Base-by-base conservation (phyloP, 2,113 vertebrate genomes). In the Labeo catla region DNA sequence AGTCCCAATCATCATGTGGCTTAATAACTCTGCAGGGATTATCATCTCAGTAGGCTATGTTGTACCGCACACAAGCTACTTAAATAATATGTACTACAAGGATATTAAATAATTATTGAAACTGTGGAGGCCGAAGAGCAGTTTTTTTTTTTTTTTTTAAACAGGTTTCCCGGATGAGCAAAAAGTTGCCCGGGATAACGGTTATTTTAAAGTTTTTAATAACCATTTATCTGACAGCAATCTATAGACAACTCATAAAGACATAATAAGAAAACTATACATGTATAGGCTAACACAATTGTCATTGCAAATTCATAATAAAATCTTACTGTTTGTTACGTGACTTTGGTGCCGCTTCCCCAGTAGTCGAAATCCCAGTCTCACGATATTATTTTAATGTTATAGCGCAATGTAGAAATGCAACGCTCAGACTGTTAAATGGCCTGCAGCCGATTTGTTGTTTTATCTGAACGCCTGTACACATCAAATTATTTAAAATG, bases 311-410 rank as follows among this genome's bases (percentile, higher is more conserved):
- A 54, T 16, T 54, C 76, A n/a, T n/a, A 8, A 59, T 23, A 43
- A 36, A 28, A 52, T 63, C 89, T 89, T 88, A 90, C 89, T 84
- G 65, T 66, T 65, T 66, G 87, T 87, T 13, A 91, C 47, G 1
- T 82, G 79, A 91, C 86, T 54, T 57, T 11, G 21, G 81, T 88
- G 54, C 90, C 90, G n/a, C 61, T 57, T 8, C 89, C 86, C 90
- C 90, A 89, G 57, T 82, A 23, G 45, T 66, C 87, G 65, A 87
- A 87, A 70, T 50, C 89, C 83, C 79, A 89, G 86, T 81, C 59
- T 72, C 87, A 88, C 89, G 57, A 34, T 68, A 83, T 8, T n/a
- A 2, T 8, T 19, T 83, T 70, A 50, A 54, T 23, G 16, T 52
- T 83, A 52, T 8, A 83, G 23, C 7, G 65, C 6, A 13, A 19